Conservation (phyloP, 2,888 invertebrate species). For the Tenthredo distinguenda region DNA sequence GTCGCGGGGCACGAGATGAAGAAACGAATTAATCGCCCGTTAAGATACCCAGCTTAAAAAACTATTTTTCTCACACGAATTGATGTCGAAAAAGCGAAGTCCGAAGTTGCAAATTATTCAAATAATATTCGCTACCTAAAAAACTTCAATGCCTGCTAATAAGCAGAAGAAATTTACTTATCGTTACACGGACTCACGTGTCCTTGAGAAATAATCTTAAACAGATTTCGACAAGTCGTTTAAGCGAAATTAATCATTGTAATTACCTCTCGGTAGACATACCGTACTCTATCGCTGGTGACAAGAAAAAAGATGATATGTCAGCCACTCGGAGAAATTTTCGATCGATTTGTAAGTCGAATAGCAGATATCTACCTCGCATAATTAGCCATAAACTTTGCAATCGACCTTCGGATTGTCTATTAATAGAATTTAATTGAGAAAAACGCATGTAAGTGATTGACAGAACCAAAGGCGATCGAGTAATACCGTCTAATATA, state of each 20-base stretch:
- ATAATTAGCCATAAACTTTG: background rate
- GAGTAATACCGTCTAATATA: background rate
- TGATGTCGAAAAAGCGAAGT: background rate
- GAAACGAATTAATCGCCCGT: background rate
- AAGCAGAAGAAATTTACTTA: background rate
- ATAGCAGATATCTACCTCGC: background rate
- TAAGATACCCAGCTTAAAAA: background rate
- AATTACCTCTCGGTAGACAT: background rate
- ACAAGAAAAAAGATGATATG: background rate
- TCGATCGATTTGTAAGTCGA: background rate
- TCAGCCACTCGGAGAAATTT: background rate
- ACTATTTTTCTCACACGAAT: background rate
- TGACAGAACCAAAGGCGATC: background rate
- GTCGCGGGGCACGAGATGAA: too few relatives aligned
- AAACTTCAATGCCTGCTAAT: background rate
- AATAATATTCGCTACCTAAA: constrained; percentile 16
- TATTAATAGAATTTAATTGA: background rate
- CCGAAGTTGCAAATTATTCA: constrained; percentile 11
- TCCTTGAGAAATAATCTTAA: background rate
- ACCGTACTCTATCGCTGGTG: background rate
- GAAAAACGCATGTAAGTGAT: background rate
- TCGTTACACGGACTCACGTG: background rate
- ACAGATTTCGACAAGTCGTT: background rate
- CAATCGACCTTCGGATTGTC: background rate
- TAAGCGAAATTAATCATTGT: background rate